These are phyloP conservation scores for Tragelaphus eurycerus DNA, from an alignment of 2,797 vertebrate species.

Conservation along the genomic window DNA sequence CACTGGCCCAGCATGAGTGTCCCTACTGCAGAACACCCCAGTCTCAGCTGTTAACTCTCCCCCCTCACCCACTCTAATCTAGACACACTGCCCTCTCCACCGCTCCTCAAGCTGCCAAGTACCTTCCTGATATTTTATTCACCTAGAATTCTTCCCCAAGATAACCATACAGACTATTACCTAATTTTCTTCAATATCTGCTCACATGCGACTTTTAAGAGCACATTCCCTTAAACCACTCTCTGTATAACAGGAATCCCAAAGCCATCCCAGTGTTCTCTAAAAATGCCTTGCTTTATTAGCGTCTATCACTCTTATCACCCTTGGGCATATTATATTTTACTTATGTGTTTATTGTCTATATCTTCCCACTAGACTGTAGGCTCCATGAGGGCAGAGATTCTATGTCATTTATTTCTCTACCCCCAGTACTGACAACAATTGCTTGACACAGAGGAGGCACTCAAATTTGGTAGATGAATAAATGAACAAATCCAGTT, in stretches of 20 bases:
- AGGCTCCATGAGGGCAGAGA: not conserved
- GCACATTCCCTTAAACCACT: not conserved
- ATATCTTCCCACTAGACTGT: not conserved
- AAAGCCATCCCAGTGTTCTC: not conserved
- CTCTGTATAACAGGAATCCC: not conserved
- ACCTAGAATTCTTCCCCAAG: not conserved
- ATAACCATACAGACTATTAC: not conserved
- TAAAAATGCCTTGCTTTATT: not conserved
- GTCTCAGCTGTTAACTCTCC: not conserved
- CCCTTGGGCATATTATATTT: not conserved
- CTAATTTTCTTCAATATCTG: constrained; percentile 7
- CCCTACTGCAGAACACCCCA: not conserved
- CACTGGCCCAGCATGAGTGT: not conserved
- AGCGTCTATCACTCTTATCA: not conserved
- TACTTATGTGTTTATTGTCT: not conserved
- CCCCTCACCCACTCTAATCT: not conserved
- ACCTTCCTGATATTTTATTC: not conserved
- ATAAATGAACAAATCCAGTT: not conserved
- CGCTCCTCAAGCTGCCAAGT: not conserved
- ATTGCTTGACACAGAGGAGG: not conserved
- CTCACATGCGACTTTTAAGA: not conserved
- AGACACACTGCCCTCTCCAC: not conserved
- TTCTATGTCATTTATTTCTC: not conserved
- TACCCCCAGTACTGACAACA: not conserved
- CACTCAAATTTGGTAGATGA: not conserved